A percentile compares a stretch with the other conserved stretches of the same genome.
phyloP scores from a whole-genome alignment of 2,888 invertebrate species.

The Erannis defoliaria region DNA sequence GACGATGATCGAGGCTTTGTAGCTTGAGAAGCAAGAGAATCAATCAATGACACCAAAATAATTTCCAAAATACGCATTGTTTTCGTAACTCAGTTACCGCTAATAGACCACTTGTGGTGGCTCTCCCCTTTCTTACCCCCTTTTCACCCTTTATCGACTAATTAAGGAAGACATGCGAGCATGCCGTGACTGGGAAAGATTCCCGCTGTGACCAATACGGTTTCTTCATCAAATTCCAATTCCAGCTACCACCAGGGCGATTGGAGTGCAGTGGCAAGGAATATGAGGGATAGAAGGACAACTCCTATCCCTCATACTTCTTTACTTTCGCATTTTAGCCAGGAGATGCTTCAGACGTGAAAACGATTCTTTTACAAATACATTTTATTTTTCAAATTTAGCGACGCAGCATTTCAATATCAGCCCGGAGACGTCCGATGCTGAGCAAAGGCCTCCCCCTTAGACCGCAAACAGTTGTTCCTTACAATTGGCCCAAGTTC shows the following conservation, averaged over 20 bases:
- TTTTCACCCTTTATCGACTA: conserved; percentile 7
- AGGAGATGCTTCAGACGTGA: too few relatives aligned
- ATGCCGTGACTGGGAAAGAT: conserved; percentile 24
- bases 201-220: conserved; percentile 24
- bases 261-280: not conserved
- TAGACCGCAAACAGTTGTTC: too few relatives aligned
- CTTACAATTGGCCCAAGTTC: too few relatives aligned
- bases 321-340: too few relatives aligned
- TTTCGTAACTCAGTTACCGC: conserved; percentile 17
- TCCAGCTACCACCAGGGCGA: conserved; percentile 7
- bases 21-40: too few relatives aligned
- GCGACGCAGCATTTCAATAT: too few relatives aligned
- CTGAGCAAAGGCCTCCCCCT: too few relatives aligned
- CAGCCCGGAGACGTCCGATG: too few relatives aligned
- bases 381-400: too few relatives aligned
- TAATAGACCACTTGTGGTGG: conserved; percentile 12
- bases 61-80: not conserved
- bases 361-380: too few relatives aligned
- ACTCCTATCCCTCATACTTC: not conserved
- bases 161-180: conserved; percentile 24
- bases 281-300: not conserved
- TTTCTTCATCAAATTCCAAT: conserved; percentile 25
- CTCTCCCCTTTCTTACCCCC: not conserved
- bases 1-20: too few relatives aligned
- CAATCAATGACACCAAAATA: conserved; percentile 9